Evolutionary conservation across 53 echinoderm and acorn worm genomes (phyloP).

Genomic region (Paracentrotus lividus): DNA sequence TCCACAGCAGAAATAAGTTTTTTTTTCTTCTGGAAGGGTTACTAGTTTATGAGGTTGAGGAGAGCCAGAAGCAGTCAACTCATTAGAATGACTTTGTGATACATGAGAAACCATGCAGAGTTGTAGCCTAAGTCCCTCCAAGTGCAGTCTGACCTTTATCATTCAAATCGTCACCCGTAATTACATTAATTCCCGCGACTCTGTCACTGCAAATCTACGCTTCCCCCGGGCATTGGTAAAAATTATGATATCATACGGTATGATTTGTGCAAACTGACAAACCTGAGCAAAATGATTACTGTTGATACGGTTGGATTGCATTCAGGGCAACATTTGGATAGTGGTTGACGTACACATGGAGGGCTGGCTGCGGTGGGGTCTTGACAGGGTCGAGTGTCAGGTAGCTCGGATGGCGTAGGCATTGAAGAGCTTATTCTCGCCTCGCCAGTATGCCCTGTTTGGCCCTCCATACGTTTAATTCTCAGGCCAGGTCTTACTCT

Average conservation of each 20-base stretch:
- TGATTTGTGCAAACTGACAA: constrained; percentile 68
- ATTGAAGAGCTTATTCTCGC: constrained; percentile 58
- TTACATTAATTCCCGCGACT: constrained; percentile 62
- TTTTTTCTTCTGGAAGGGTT: constrained; percentile 26
- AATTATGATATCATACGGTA: constrained; percentile 65
- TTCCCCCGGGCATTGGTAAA: constrained; percentile 52
- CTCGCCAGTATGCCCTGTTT: constrained; percentile 20
- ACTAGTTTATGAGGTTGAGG: constrained; percentile 59
- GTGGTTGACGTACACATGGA: constrained; percentile 32
- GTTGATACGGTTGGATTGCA: constrained; percentile 66
- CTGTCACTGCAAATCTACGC: constrained; percentile 68
- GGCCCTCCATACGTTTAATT: constrained; percentile 46
- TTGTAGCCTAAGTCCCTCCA: constrained; percentile 27
- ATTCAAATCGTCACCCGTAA: constrained; percentile 64
- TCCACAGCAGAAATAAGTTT: background rate
- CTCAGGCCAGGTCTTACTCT: constrained; percentile 43
- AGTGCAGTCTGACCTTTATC: constrained; percentile 64
- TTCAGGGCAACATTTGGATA: constrained; percentile 63
- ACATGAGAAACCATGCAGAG: constrained; percentile 67
- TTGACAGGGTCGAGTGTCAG: constrained; percentile 61
- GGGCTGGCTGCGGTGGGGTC: constrained; percentile 42
- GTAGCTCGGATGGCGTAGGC: constrained; percentile 57
- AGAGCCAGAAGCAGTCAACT: constrained; percentile 39
- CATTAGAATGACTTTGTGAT: constrained; percentile 67
- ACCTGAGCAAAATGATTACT: constrained; percentile 53